Conservation (phyloP, 2,888 invertebrate species). For the Sphaerophoria taeniata region DNA sequence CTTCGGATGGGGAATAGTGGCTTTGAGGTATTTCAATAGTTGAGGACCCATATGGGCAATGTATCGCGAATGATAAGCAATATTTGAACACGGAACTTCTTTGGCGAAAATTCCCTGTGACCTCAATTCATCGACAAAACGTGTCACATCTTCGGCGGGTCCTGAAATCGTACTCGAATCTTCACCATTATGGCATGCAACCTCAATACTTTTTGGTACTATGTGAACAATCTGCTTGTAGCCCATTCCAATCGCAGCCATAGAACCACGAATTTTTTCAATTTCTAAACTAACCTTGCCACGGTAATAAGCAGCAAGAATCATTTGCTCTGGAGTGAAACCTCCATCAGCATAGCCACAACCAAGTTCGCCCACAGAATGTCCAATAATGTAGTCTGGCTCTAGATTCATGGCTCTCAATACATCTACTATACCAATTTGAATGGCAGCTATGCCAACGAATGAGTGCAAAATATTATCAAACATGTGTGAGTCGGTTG, state of each 20-base stretch:
- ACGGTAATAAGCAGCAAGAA: constrained; percentile 92
- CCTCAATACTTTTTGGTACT: constrained; percentile 90
- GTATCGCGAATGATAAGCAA: constrained; percentile 95
- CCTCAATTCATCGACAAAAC: constrained; percentile 87
- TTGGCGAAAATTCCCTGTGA: constrained; percentile 91
- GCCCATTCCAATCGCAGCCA: constrained; percentile 93
- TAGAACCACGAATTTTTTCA: constrained; percentile 89
- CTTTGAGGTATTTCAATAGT: constrained; percentile 86
- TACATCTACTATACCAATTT: constrained; percentile 87
- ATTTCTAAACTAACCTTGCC: constrained; percentile 90
- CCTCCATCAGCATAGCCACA: constrained; percentile 98
- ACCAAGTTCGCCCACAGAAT: constrained; percentile 97
- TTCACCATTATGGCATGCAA: constrained; percentile 94
- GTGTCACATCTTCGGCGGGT: constrained; percentile 87
- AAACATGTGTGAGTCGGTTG: constrained; percentile 85
- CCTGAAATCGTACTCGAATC: constrained; percentile 97
- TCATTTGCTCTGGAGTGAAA: constrained; percentile 93
- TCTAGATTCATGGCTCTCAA: constrained; percentile 85
- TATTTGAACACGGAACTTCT: constrained; percentile 93
- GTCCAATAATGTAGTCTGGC: constrained; percentile 92
- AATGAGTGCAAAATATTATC: constrained; percentile 88
- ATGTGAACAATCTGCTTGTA: constrained; percentile 84
- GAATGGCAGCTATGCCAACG: constrained; percentile 88
- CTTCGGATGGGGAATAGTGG: constrained; percentile 87
- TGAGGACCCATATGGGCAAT: constrained; percentile 88